phyloP scores from a whole-genome alignment of 2,888 invertebrate species.

The Matsumyia berberina region DNA sequence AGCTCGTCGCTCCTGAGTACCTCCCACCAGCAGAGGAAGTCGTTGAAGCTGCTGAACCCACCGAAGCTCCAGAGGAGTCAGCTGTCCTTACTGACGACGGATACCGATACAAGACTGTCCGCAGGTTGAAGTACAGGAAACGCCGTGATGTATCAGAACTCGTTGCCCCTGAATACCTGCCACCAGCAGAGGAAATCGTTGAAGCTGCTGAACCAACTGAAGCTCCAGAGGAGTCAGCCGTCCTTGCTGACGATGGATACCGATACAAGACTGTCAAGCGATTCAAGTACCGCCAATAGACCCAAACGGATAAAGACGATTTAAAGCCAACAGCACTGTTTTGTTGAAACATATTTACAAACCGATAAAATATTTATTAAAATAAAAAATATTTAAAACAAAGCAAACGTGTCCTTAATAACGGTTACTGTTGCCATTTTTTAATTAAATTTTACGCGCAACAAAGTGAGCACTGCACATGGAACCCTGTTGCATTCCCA shows the following conservation, averaged over 20 bases:
- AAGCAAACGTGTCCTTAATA: conserved; percentile 39
- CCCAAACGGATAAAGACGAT: background rate
- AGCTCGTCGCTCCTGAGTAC: conserved; percentile 70
- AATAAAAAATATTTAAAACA: conserved; percentile 6
- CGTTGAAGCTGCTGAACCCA: conserved; percentile 21
- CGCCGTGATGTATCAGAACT: conserved; percentile 46
- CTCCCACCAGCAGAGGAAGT: conserved; percentile 44
- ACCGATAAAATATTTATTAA: conserved; percentile 35
- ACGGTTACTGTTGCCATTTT: conserved; percentile 15
- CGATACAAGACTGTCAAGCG: conserved; percentile 64
- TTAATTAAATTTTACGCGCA: conserved; percentile 32
- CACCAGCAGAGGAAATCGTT: conserved; percentile 40
- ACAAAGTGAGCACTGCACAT: conserved; percentile 13
- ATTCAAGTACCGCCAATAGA: conserved; percentile 31
- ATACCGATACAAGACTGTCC: conserved; percentile 62
- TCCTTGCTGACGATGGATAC: conserved; percentile 49
- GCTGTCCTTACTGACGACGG: conserved; percentile 45
- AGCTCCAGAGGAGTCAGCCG: conserved; percentile 28
- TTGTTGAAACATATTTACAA: conserved; percentile 23
- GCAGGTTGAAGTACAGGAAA: conserved; percentile 51
- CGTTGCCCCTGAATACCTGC: conserved; percentile 78
- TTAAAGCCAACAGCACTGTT: background rate
- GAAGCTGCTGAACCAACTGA: conserved; percentile 33
- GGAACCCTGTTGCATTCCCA: conserved; percentile 24
- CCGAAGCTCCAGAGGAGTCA: conserved; percentile 38